These are phyloP conservation scores for Brachyrhaphis roseni DNA, from an alignment of 2,797 vertebrate species.

Conservation along the genomic window DNA sequence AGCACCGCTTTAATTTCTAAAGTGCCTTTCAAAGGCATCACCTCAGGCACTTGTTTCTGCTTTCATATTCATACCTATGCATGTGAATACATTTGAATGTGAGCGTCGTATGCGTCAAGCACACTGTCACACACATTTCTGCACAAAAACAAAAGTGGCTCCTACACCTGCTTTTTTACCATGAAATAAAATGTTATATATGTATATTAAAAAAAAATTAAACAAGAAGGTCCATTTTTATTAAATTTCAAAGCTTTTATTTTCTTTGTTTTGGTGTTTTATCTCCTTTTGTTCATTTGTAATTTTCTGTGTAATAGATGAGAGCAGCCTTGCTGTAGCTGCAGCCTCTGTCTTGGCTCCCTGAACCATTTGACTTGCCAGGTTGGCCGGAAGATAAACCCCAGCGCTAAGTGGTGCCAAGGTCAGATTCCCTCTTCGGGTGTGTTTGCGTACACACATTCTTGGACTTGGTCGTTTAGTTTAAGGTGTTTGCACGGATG, in stretches of 20 bases:
- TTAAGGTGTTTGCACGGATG: constrained; percentile 41
- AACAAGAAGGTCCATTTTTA: neutral
- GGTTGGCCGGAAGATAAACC: constrained; percentile 73
- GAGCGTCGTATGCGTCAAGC: constrained; percentile 1
- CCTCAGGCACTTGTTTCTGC: constrained; percentile 72
- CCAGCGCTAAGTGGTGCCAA: constrained; percentile 65
- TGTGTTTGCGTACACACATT: constrained; percentile 17
- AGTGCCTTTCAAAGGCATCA: constrained; percentile 85
- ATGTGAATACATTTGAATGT: constrained; percentile 18
- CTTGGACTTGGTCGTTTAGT: constrained; percentile 44
- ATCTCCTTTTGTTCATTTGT: constrained; percentile 29
- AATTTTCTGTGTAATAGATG: constrained; percentile 59
- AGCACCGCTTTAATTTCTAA: constrained; percentile 86
- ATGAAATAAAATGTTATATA: no score
- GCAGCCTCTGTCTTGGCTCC: constrained; percentile 56
- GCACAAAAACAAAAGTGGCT: constrained; percentile 13
- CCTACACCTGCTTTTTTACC: constrained; percentile 29
- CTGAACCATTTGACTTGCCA: constrained; percentile 65
- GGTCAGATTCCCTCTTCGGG: constrained; percentile 62
- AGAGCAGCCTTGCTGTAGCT: constrained; percentile 62
- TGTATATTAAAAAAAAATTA: no score
- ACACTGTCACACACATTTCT: constrained; percentile 23
- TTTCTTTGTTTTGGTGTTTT: constrained; percentile 23
- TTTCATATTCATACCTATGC: constrained; percentile 26
- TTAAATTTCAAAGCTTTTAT: neutral